Percentiles rank a stretch among this genome's conserved stretches.
These are phyloP conservation scores for Lepidurus packardi DNA, from an alignment of 1,140 invertebrate genomes.

Conservation along the genomic window DNA sequence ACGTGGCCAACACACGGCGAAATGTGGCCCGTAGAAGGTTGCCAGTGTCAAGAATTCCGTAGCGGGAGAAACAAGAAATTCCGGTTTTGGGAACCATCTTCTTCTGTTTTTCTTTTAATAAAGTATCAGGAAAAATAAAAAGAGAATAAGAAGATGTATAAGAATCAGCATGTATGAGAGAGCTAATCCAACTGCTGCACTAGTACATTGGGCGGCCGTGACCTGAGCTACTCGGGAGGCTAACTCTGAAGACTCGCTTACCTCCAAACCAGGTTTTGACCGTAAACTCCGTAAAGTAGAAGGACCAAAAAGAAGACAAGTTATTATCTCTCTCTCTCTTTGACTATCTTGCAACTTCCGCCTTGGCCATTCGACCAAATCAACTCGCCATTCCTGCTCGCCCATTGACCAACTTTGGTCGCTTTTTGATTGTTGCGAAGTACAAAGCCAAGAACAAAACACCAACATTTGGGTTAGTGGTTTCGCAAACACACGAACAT, in stretches of 20 bases:
- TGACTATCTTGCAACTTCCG: neutral
- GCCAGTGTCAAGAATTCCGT: conserved; percentile 16
- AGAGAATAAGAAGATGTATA: neutral
- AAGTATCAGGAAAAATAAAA: neutral
- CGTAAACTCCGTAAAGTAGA: neutral
- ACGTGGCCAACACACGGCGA: neutral
- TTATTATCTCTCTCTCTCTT: neutral
- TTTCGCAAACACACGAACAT: neutral
- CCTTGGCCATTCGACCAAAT: neutral
- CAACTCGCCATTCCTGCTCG: neutral
- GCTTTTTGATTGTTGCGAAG: conserved; percentile 3
- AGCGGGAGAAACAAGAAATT: neutral
- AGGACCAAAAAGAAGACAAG: too few relatives aligned
- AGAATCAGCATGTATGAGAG: neutral
- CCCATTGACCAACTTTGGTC: neutral
- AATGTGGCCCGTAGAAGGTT: conserved; percentile 4
- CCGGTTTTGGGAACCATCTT: neutral
- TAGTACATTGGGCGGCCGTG: neutral
- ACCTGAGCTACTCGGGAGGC: neutral
- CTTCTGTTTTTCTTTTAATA: too few relatives aligned
- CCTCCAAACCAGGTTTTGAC: neutral
- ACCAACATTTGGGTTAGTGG: neutral
- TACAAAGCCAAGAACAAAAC: neutral
- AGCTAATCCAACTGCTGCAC: too few relatives aligned
- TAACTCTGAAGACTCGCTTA: neutral